Conservation (phyloP, 2,888 invertebrate genomes). For the Lasioglossum oenotherae region DNA sequence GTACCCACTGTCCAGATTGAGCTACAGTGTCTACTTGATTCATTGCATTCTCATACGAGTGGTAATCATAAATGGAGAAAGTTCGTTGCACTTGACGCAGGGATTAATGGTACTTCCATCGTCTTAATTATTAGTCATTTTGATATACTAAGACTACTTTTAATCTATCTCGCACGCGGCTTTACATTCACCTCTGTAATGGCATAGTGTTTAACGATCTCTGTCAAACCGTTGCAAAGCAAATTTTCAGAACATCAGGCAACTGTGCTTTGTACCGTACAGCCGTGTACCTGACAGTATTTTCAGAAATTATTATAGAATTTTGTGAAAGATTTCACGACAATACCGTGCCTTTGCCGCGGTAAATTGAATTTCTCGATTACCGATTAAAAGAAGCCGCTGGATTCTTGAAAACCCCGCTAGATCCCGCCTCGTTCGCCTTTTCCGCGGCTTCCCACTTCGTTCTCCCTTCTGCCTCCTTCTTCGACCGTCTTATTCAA, state of each 20-base stretch:
- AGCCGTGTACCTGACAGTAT: not conserved
- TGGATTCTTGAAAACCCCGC: conserved; percentile 5
- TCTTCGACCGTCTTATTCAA: not conserved
- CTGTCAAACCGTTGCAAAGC: not conserved
- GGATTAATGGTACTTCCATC: conserved; percentile 83
- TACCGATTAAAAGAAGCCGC: conserved; percentile 17
- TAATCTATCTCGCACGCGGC: not conserved
- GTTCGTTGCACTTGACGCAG: conserved; percentile 84
- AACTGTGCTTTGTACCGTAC: not conserved
- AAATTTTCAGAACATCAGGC: too few relatives aligned
- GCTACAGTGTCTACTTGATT: conserved; percentile 86
- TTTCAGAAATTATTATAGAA: not conserved
- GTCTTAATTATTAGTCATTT: not conserved
- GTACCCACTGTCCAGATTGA: conserved; percentile 86
- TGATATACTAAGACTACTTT: not conserved
- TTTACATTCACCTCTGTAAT: not conserved
- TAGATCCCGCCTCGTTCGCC: conserved; percentile 46
- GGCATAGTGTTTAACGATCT: not conserved
- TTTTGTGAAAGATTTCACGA: not conserved
- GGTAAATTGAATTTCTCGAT: not conserved
- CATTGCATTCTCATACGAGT: conserved; percentile 85
- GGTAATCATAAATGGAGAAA: conserved; percentile 85
- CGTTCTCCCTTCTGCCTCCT: not conserved
- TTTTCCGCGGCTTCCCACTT: not conserved
- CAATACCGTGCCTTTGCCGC: not conserved